Evolutionary conservation across 2,797 vertebrate species (phyloP), one percentile per base, ranked within the genome.

Genomic region (Ptychadena robeensis): DNA sequence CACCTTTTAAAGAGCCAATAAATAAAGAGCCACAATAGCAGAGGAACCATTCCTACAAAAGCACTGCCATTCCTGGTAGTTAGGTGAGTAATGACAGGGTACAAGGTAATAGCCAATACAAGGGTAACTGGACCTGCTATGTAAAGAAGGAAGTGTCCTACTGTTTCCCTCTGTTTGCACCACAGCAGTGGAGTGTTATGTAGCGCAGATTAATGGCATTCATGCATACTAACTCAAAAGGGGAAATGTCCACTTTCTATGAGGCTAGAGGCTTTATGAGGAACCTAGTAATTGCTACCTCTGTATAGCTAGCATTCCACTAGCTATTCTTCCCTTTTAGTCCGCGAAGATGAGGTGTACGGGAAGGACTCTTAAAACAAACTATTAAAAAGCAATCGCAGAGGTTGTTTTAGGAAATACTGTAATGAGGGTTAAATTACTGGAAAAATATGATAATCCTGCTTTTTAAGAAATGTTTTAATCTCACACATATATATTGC

Each of bases 131-230:
- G 71, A 68, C 82, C 34, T 34, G 48, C 64, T 53, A 69, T 53
- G 77, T 74, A 75, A 75, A 48, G 77, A 57, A 80, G 82, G 82
- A 85, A 85, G 77, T 80, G 30, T 79, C 82, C 82, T 25, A 85
- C 82, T 75, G 77, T 85, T 48, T 40, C 80, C 44, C 82, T 32
- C 82, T 64, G 82, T 80, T 69, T 74, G 77, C 28, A 53, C 78
- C 82, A 75, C 82, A 85, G 77, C 77, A 85, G 82, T 80, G 53
- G 69, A 67, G 65, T 85, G 82, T 85, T 85, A 57, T 75, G 77
- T 80, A 67, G 18, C 37, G 44, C 28, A 85, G 77, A 74, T 85
- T 85, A 85, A 75, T 64, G 61, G 71, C 71, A 75, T 70, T 85
- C 48, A 85, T 79, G 74, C 65, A 85, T 68, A 75, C 53, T 37